Conservation (phyloP, 2,888 invertebrate genomes). For the Acanthacorydalis orientalis region DNA sequence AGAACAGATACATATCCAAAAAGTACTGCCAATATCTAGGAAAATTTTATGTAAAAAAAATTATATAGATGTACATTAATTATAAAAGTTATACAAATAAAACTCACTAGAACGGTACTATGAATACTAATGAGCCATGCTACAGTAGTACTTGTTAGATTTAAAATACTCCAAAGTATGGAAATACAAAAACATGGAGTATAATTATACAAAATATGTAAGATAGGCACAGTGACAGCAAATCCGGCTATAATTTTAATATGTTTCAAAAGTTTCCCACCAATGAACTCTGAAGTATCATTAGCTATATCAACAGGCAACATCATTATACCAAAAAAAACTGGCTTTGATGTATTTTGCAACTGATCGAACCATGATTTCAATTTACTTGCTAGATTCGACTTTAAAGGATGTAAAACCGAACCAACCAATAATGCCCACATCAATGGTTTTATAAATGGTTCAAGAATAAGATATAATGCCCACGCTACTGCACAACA, state of each 20-base stretch:
- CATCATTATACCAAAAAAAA: slow-evolving; percentile 36
- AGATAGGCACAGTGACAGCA: slow-evolving; percentile 25
- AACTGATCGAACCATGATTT: slow-evolving; percentile 62
- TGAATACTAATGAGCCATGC: slow-evolving; percentile 22
- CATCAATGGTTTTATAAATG: slow-evolving; percentile 82
- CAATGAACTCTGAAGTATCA: slow-evolving; percentile 55
- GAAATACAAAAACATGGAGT: slow-evolving; percentile 47
- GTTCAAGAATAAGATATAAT: slow-evolving; percentile 70
- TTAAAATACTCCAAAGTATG: slow-evolving; percentile 33
- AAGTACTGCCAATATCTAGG: slow-evolving; percentile 48
- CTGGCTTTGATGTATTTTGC: slow-evolving; percentile 47
- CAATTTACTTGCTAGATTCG: slow-evolving; percentile 54
- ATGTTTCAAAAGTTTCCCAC: slow-evolving; percentile 50
- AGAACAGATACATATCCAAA: slow-evolving; percentile 54
- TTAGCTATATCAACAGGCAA: slow-evolving; percentile 65
- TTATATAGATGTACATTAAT: not conserved
- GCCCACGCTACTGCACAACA: slow-evolving; percentile 56
- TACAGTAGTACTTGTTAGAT: slow-evolving; percentile 14
- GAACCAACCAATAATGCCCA: slow-evolving; percentile 97
- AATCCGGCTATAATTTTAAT: slow-evolving; percentile 37
- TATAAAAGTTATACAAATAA: slow-evolving; percentile 2
- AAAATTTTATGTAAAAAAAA: slow-evolving; percentile 13
- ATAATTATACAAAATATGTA: slow-evolving; percentile 50
- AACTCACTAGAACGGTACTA: slow-evolving; percentile 22
- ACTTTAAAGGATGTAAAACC: slow-evolving; percentile 88